Conservation (phyloP, 1,140 invertebrate genomes). For the Diorhabda carinulata region DNA sequence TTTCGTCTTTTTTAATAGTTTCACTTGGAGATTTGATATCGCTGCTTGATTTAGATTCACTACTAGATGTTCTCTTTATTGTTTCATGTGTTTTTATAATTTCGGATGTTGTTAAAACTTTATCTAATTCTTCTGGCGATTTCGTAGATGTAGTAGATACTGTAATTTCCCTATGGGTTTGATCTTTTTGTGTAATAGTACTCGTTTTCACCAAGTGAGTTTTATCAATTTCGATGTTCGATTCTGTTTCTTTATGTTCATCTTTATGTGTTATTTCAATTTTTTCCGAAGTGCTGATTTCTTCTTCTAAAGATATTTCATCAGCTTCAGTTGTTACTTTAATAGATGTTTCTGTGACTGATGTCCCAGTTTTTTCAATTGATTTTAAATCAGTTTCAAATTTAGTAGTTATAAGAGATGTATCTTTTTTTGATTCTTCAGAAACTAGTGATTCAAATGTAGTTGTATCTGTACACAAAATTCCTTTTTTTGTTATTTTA, state of each 20-base stretch:
- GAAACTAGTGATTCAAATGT: not conserved
- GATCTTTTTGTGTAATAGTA: constrained; percentile 22
- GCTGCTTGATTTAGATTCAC: constrained; percentile 47
- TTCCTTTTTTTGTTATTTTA: constrained; percentile 7
- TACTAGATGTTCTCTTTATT: constrained; percentile 41
- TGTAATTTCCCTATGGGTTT: constrained; percentile 26
- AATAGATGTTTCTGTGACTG: constrained; percentile 23
- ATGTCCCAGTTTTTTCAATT: constrained; percentile 20
- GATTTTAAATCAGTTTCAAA: constrained; percentile 13
- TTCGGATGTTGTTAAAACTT: constrained; percentile 16
- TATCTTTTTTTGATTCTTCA: constrained; percentile 3
- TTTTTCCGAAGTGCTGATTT: constrained; percentile 15
- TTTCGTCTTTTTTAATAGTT: constrained; percentile 36
- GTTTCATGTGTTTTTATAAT: constrained; percentile 28
- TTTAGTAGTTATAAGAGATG: constrained; percentile 14
- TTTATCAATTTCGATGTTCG: constrained; percentile 23
- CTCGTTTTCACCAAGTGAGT: constrained; percentile 18
- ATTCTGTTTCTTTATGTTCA: constrained; percentile 20
- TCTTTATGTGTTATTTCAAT: constrained; percentile 18
- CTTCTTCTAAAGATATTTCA: constrained; percentile 18
- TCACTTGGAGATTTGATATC: constrained; percentile 48
- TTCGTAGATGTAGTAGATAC: constrained; percentile 22
- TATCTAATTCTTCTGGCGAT: constrained; percentile 17
- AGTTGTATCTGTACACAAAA: not conserved
- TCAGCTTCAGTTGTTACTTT: constrained; percentile 15